A percentile compares a stretch with the other conserved stretches of the same genome.
phyloP scores from a whole-genome alignment of 2,113 vertebrate species.

The Campylorhamphus procurvoides region DNA sequence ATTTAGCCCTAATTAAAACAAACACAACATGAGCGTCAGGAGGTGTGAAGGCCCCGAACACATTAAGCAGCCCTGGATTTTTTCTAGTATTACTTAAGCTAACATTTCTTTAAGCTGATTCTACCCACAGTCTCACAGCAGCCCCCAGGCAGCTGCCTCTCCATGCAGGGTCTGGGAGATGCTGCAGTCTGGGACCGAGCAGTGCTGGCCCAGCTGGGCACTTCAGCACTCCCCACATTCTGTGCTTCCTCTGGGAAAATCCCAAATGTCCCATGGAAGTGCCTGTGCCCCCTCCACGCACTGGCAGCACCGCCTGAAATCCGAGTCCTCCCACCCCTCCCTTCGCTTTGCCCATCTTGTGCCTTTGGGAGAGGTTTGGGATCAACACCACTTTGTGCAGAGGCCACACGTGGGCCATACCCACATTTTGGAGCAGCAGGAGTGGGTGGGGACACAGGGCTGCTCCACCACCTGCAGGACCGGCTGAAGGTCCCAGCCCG shows the following conservation, averaged over 20 bases:
- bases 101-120: neutral
- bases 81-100: neutral
- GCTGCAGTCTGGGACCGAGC: neutral
- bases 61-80: neutral
- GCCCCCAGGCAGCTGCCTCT: neutral
- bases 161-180: neutral
- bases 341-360: too few relatives aligned
- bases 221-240: fast-evolving
- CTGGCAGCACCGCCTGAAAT: neutral
- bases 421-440: neutral
- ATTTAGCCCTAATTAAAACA: constrained; percentile 31
- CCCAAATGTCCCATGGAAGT: fast-evolving
- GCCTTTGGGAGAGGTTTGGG: neutral
- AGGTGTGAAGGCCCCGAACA: neutral
- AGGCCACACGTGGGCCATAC: fast-evolving
- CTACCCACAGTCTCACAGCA: neutral
- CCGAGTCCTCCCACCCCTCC: fast-evolving
- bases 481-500: neutral
- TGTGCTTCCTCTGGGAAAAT: neutral
- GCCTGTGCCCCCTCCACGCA: fast-evolving
- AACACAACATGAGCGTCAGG: neutral
- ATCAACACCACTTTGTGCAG: fast-evolving
- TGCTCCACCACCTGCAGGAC: neutral
- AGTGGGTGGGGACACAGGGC: neutral
- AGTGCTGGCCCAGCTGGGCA: fast-evolving